These are phyloP conservation scores for Australoheros facetus DNA, from an alignment of 2,797 vertebrate species.

Conservation along the genomic window DNA sequence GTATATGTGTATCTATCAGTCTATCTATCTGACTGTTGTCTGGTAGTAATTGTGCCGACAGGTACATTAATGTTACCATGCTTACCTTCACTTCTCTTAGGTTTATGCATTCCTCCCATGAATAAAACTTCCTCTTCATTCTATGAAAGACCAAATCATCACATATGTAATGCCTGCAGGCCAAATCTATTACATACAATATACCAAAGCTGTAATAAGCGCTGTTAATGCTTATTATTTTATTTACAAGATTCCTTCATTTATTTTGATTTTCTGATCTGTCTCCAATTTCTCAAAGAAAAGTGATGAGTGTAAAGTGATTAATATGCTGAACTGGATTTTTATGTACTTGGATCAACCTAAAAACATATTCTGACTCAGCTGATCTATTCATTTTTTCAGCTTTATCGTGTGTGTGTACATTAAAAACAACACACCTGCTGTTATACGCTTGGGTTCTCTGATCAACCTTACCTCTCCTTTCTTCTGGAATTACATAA, in stretches of 20 bases:
- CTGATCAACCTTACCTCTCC: constrained; percentile 7
- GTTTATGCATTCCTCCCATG: constrained; percentile 99
- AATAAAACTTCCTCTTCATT: constrained; percentile 99
- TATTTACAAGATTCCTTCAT: constrained; percentile 28
- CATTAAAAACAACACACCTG: constrained; percentile 2
- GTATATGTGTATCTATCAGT: neutral
- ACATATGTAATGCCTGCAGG: neutral
- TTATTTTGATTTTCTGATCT: constrained; percentile 34
- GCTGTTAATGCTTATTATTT: neutral
- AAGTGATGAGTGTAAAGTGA: neutral
- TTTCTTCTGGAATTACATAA: constrained; percentile 62
- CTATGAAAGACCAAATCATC: constrained; percentile 70
- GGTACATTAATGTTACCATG: neutral
- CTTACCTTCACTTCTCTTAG: constrained; percentile 98
- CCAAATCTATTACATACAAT: neutral
- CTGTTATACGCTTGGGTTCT: constrained; percentile 1
- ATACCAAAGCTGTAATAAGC: neutral
- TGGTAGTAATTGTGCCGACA: neutral
- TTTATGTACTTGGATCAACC: neutral
- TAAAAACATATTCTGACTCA: neutral
- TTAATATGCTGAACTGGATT: neutral
- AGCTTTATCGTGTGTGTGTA: neutral
- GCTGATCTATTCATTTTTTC: neutral
- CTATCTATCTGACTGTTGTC: neutral
- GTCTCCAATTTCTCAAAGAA: constrained; percentile 29